Base-by-base conservation (phyloP, 2,888 invertebrate genomes). In the Trachelus tabidus region DNA sequence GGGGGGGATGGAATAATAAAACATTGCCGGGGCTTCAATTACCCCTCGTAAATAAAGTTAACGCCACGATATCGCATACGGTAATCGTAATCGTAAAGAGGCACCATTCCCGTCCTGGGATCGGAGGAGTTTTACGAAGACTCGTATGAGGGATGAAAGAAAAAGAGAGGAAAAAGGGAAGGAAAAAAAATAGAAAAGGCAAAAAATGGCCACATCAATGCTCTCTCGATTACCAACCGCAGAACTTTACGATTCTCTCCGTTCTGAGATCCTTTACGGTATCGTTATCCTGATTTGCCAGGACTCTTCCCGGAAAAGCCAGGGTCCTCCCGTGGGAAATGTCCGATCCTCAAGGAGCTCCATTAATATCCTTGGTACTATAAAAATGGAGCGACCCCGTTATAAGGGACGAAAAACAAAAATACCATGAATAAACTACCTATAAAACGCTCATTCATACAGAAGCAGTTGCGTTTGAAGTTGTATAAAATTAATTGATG, bases 11-110 rank as follows among this genome's bases (percentile, higher is more conserved):
- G 31, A 33, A 71, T 71, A 71, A 30, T 71, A 71, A 71, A 71
- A 71, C 71, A 34, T 12, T 71, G 12, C 15, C 3, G 31, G 71
- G 71, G 31, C 71, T 56, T 12, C 71, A 71, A 71, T 71, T 71
- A 71, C 71, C 71, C 56, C 33, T 33, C 71, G 71, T 71, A 71
- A 71, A 71, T 71, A 71, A 71, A 71, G 71, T 71, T 71, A 71
- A 71, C 71, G 71, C 33, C 6, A 12, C 71, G 71, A 71, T 71
- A 71, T 71, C 31, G 33, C 68, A 74, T 6, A 31, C 15, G 75
- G 15, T 31, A 30, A 73, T 30, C 40, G 40, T 30, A 73, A 68
- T 40, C 73, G 68, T 73, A 73, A 34, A 73, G 69, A 37, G 23
- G 76, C 12, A 4, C 71, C 40, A 12, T 15, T 31, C 37, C 6